Evolutionary conservation across 2,113 vertebrate genomes (phyloP).

Genomic region (Ibidorhyncha struthersii): DNA sequence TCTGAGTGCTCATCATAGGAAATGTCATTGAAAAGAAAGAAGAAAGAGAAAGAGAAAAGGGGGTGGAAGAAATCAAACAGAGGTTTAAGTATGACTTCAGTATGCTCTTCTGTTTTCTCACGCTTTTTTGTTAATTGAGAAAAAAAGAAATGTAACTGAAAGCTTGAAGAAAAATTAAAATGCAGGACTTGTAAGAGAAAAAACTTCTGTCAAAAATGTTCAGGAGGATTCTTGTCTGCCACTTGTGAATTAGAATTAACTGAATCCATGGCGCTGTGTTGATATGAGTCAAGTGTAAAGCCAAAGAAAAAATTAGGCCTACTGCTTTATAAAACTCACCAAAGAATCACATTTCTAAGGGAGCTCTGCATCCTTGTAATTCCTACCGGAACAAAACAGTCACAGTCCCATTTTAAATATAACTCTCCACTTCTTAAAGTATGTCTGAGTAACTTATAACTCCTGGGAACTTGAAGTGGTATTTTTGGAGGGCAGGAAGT

Average conservation of each 20-base stretch:
- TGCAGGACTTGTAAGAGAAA: neutral
- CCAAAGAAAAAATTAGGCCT: neutral
- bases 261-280: neutral
- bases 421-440: neutral
- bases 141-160: neutral
- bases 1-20: slow-evolving; percentile 50
- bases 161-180: neutral
- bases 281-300: neutral
- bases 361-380: neutral
- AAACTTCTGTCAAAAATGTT: neutral
- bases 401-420: neutral
- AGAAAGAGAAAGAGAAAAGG: neutral
- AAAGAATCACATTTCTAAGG: neutral
- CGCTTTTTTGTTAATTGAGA: neutral
- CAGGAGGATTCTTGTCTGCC: neutral
- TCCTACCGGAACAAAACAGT: neutral
- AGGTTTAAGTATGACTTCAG: slow-evolving; percentile 27
- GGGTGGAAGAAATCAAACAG: neutral
- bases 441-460: neutral
- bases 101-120: slow-evolving; percentile 16
- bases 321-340: neutral
- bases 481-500: neutral
- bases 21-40: slow-evolving; percentile 62
- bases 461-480: neutral
- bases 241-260: neutral